Percentiles rank a stretch among this genome's conserved stretches.
phyloP scores from a whole-genome alignment of 2,797 vertebrate species.

The Columba guinea region DNA sequence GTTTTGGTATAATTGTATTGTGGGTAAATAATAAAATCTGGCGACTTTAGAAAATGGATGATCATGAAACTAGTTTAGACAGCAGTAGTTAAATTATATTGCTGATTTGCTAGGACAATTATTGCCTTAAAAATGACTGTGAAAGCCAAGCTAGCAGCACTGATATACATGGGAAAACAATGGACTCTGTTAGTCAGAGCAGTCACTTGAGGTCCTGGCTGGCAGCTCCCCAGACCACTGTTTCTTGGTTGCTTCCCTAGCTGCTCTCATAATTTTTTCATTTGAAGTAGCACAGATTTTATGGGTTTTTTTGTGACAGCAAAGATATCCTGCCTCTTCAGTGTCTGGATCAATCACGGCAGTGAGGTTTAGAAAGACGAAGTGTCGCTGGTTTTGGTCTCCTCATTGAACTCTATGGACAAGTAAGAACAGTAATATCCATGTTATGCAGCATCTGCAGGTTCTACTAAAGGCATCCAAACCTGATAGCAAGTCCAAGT shows the following conservation, averaged over 20 bases:
- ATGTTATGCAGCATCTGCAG: not conserved
- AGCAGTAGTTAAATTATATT: constrained; percentile 23
- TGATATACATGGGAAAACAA: not conserved
- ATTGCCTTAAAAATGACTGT: constrained; percentile 57
- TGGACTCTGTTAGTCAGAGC: not conserved
- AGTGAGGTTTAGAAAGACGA: not conserved
- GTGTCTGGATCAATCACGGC: not conserved
- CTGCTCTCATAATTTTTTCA: not conserved
- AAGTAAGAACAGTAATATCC: not conserved
- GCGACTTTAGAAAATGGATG: constrained; percentile 16
- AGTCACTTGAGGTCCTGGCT: not conserved
- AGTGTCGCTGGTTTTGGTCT: not conserved
- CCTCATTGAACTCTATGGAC: not conserved
- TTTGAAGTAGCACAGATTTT: not conserved
- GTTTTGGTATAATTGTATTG: constrained; percentile 11
- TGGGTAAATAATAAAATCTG: constrained; percentile 21
- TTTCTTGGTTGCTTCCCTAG: not conserved
- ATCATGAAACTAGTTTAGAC: not conserved
- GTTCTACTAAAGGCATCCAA: not conserved
- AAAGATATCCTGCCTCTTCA: not conserved
- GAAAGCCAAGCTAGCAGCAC: not conserved
- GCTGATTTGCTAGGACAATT: constrained; percentile 1
- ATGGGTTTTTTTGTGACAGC: not conserved
- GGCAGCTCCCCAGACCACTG: not conserved
- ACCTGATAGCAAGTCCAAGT: not conserved